These are phyloP conservation scores for Gavia stellata DNA, from an alignment of 2,113 vertebrate species.

Conservation along the genomic window DNA sequence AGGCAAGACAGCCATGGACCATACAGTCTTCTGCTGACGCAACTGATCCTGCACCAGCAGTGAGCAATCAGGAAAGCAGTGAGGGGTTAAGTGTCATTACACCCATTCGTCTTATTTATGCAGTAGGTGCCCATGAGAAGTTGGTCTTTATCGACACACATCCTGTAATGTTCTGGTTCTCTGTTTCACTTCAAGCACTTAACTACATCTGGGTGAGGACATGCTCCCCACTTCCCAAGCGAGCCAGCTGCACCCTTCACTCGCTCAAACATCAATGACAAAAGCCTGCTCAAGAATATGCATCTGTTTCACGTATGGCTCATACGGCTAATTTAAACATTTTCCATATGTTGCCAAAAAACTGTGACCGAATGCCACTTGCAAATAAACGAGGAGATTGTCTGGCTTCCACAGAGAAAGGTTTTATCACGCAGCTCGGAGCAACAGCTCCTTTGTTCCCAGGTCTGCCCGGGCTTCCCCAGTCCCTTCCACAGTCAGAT, in stretches of 20 bases:
- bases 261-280: background rate
- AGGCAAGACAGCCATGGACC: background rate
- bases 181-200: background rate
- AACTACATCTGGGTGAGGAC: background rate
- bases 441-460: conserved; percentile 24
- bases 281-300: conserved; percentile 29
- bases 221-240: conserved; percentile 1
- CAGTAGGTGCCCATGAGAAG: background rate
- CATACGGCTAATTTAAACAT: conserved; percentile 2
- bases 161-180: background rate
- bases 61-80: background rate
- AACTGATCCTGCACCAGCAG: background rate
- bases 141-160: background rate
- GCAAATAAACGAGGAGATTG: conserved; percentile 47
- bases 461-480: background rate
- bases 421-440: background rate
- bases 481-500: background rate
- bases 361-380: conserved; percentile 42
- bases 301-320: conserved; percentile 52
- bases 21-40: background rate
- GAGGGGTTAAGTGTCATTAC: background rate
- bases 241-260: conserved; percentile 44
- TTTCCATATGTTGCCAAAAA: conserved; percentile 56
- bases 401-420: background rate
- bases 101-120: background rate